These are phyloP conservation scores for Hetaerina titia DNA, from an alignment of 2,888 invertebrate genomes.

Conservation along the genomic window DNA sequence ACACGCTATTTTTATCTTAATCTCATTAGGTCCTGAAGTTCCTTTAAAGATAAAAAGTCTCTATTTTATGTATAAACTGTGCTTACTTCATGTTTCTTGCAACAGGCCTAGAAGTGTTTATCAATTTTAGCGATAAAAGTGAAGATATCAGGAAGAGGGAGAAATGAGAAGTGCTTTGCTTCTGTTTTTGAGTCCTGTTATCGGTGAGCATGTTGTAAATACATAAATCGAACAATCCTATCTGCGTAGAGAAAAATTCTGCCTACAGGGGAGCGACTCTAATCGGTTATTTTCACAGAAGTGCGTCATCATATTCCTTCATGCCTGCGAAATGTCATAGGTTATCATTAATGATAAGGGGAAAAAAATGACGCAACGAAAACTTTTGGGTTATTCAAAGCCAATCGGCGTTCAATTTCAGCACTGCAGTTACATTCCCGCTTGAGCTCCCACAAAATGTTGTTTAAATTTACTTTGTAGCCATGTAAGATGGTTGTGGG, in stretches of 20 bases:
- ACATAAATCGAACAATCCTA: background rate
- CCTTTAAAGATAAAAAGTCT: too few relatives aligned
- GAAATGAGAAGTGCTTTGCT: background rate
- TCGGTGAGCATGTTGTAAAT: background rate
- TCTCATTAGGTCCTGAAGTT: too few relatives aligned
- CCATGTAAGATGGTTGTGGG: too few relatives aligned
- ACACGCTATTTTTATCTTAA: too few relatives aligned
- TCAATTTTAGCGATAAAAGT: background rate
- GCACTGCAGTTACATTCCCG: background rate
- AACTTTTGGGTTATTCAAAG: background rate
- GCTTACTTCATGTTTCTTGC: too few relatives aligned
- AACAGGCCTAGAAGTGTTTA: too few relatives aligned
- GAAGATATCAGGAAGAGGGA: too few relatives aligned
- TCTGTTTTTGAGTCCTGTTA: background rate
- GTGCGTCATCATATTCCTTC: background rate
- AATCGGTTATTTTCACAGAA: background rate
- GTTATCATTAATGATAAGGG: background rate
- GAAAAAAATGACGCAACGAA: background rate
- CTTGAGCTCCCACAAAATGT: background rate
- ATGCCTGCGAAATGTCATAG: background rate
- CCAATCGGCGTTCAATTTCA: background rate
- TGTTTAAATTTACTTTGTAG: too few relatives aligned
- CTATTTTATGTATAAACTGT: too few relatives aligned
- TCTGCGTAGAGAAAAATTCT: background rate
- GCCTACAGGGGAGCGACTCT: background rate